Base-by-base conservation (phyloP, 2,797 vertebrate genomes). In the Taenioides sp. region DNA sequence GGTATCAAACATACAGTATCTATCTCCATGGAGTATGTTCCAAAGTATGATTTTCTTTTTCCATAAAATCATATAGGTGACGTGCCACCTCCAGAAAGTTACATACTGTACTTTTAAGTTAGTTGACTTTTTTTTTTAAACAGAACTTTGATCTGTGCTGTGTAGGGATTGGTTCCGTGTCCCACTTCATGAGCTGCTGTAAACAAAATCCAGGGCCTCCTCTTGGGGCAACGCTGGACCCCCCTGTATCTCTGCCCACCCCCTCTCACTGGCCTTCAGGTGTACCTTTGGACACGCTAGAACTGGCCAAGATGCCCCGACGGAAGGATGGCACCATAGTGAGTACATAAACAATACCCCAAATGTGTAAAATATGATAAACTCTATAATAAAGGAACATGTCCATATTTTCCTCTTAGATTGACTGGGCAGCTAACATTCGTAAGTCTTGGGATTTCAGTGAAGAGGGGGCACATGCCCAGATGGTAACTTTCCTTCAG, bases 171-270 rank as follows among this genome's bases (percentile, higher is more conserved):
- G 93, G 93, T 62, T 94, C 92, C 14, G 92, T 94, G 58, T 91
- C 93, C 75, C 93, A 94, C 75, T 94, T 94, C 74, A 91, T 91
- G 89, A 92, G 73, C 78, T 94, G 92, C 80, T 92, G 91, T 67
- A 86, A 71, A 71, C 91, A 92, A 71, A 94, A 92, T 71, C 85
- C 90, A 16, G 85, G 80, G 1, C 66, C 83, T 20, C 47, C 78
- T 0, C 43, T 90, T 31, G 90, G 92, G 1, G 11, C 65, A 62
- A 88, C 93, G 2, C 69, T 92, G 54, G 91, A 93, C 11, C 52
- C 91, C 18, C 92, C 91, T 9, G 64, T 3, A 7, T 83, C 84
- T 72, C 87, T 94, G 5, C 92, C 92, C 25, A 66, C 79, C 50
- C 88, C 93, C 28, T 62, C 77, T n/a, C 31, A 50, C 34, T 93